Evolutionary conservation across 2,113 vertebrate genomes (phyloP).

Genomic region (Orycteropus afer): DNA sequence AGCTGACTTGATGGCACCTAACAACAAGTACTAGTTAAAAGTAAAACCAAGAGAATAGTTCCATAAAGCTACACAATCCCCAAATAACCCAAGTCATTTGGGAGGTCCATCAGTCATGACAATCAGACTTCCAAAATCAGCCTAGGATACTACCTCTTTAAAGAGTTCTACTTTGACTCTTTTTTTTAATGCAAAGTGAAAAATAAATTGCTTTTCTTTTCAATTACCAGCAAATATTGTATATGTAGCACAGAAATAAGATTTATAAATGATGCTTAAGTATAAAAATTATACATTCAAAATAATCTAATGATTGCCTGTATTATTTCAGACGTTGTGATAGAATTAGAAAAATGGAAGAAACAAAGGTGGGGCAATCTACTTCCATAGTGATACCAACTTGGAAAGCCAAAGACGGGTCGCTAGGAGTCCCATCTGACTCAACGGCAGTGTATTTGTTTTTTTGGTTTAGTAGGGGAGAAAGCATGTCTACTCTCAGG

Average conservation of each 20-base stretch:
- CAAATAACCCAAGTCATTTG: neutral
- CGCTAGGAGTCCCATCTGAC: too few relatives aligned
- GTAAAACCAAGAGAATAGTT: conserved; percentile 25
- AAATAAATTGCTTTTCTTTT: conserved; percentile 33
- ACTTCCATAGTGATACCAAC: too few relatives aligned
- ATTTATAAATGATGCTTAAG: neutral
- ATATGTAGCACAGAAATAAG: neutral
- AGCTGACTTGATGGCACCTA: too few relatives aligned
- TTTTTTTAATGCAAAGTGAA: conserved; percentile 5
- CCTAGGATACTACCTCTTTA: neutral
- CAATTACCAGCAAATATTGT: neutral
- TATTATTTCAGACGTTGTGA: conserved; percentile 3
- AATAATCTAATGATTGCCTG: neutral
- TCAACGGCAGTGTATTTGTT: too few relatives aligned
- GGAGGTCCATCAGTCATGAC: neutral
- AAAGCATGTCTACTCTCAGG: neutral
- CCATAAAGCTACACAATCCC: neutral
- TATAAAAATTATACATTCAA: conserved; percentile 39
- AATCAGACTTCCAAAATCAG: neutral
- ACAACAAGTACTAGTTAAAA: too few relatives aligned
- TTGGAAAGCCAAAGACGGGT: too few relatives aligned
- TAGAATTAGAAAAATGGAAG: neutral
- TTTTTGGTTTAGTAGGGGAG: neutral
- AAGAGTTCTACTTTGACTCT: neutral
- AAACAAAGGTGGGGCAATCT: too few relatives aligned